Base-by-base conservation (phyloP, 37 sponge, comb jelly and placozoan species). In the Amphimedon queenslandica region DNA sequence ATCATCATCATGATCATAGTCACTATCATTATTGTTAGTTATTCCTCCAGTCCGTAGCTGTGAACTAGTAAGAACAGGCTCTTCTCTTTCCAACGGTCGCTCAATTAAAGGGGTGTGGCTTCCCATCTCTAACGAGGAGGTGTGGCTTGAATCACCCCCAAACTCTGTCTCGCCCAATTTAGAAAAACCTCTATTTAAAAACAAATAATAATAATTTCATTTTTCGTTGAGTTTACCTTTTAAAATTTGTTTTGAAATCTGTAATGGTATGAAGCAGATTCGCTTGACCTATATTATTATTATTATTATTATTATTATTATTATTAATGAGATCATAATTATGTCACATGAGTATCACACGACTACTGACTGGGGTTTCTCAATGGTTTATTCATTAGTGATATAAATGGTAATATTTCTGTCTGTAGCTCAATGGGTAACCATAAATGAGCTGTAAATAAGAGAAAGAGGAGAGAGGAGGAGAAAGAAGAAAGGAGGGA, bases 351-450 rank as follows among this genome's bases (percentile, higher is more conserved):
- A n/a, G 27, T 60, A n/a, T 60, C 5, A 60, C 27, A 60, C 5
- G 61, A 25, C 20, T 8, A 74, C 80, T 37, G 11, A 88, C 88
- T 70, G 57, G 84, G 63, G 58, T 79, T 88, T 58, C 76, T 79
- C 32, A 88, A 63, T 41, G 84, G 63, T 2, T 58, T n/a, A 41
- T 79, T 88, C 37, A 78, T 76, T 33, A 83, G 16, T 32, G 84
- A 71, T 61, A 83, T 33, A 66, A 64, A 82, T 3, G 89, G 89
- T 28, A 88, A 47, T 2, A 88, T 78, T 51, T 88, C 80, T 51
- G 84, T 83, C 57, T 83, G 89, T 37, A 88, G 80, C 25, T 82
- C 89, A 10, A 88, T 34, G 2, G 89, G 84, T 8, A 74, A 83
- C 86, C 86, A 86, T n/a, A 86, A 38, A 34, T 79, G 86, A 55